These are phyloP conservation scores for Aplochiton taeniatus DNA, from an alignment of 2,797 vertebrate genomes.

Conservation along the genomic window DNA sequence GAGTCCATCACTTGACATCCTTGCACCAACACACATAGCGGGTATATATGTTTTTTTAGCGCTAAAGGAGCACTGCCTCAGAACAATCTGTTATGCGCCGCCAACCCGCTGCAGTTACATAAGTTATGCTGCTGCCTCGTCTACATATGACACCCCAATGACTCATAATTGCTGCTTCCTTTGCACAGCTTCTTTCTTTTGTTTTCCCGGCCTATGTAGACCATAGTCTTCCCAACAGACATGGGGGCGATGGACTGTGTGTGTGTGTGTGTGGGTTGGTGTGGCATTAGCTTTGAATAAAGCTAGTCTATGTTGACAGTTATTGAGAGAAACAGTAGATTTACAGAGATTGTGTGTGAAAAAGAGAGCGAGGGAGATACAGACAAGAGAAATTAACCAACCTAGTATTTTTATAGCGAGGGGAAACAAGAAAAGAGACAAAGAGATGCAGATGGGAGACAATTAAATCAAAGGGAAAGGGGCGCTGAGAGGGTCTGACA, in stretches of 20 bases:
- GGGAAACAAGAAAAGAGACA: neutral
- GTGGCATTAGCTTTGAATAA: conserved; percentile 26
- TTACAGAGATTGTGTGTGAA: neutral
- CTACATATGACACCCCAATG: conserved; percentile 66
- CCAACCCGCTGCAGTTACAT: conserved; percentile 65
- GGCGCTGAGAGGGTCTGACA: neutral
- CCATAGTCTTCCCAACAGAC: conserved; percentile 39
- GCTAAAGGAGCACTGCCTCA: conserved; percentile 37
- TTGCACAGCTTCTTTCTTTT: conserved; percentile 60
- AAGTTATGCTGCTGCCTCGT: conserved; percentile 62
- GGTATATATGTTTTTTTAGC: conserved; percentile 49
- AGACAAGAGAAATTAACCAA: conserved; percentile 29
- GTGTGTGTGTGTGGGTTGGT: conserved; percentile 36
- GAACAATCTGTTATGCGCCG: conserved; percentile 53
- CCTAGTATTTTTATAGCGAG: no score
- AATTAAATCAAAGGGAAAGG: no score
- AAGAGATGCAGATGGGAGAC: neutral
- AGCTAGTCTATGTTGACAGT: conserved; percentile 30
- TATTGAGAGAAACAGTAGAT: neutral
- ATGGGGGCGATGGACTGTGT: conserved; percentile 53
- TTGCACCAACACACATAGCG: conserved; percentile 7
- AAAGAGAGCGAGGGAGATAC: conserved; percentile 20
- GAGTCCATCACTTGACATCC: conserved; percentile 2
- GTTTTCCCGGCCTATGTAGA: conserved; percentile 59
- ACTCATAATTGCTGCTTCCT: conserved; percentile 75